Conservation (phyloP, 1,140 invertebrate species). For the Heliconius nattereri region DNA sequence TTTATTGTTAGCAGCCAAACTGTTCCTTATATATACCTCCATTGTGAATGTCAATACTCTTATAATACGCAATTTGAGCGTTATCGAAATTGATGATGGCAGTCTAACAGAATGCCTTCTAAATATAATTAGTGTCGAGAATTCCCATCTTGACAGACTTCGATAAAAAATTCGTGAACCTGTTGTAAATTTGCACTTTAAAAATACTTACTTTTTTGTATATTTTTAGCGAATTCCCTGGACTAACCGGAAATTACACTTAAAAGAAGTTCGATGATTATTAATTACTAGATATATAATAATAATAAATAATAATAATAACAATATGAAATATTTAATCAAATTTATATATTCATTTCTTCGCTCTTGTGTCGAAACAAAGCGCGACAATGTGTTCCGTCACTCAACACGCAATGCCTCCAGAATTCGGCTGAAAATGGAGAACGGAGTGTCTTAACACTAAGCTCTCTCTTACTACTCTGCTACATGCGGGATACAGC, state of each 20-base stretch:
- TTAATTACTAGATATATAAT: not conserved
- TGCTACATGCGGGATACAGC: no score
- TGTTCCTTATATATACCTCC: not conserved
- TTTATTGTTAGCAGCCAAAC: not conserved
- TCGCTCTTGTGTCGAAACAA: no score
- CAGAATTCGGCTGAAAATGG: no score
- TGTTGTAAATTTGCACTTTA: constrained; percentile 17
- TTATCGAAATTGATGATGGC: constrained; percentile 54
- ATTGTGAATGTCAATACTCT: not conserved
- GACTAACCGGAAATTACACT: not conserved
- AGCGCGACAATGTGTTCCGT: no score
- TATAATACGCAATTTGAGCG: constrained; percentile 40
- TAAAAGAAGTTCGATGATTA: not conserved
- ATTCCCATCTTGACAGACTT: constrained; percentile 35
- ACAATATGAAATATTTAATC: no score
- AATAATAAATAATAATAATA: no score
- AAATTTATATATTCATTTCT: no score
- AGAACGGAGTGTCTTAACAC: no score
- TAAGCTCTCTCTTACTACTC: no score
- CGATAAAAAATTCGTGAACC: constrained; percentile 29
- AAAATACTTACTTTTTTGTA: not conserved
- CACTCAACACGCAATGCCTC: no score
- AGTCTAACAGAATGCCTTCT: constrained; percentile 50
- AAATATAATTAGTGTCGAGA: constrained; percentile 47
- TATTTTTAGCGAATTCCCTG: not conserved